Evolutionary conservation across 2,113 vertebrate genomes (phyloP).

Genomic region (Charadrius vociferus): DNA sequence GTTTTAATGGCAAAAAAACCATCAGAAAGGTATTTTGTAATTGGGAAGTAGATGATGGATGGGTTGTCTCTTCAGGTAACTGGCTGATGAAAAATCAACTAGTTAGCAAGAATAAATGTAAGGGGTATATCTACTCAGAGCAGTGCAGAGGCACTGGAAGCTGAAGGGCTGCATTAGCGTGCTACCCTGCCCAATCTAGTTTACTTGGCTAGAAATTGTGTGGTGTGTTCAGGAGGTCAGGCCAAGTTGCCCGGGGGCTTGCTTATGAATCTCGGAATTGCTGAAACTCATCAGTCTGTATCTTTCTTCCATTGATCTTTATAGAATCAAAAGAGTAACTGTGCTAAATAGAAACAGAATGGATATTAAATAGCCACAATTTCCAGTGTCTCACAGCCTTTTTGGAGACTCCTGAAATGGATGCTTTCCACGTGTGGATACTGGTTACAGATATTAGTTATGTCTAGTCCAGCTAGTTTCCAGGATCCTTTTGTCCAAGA

Average conservation of each 20-base stretch:
- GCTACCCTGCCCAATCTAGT: background rate
- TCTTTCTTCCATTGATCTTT: background rate
- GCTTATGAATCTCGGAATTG: background rate
- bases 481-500: background rate
- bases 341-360: background rate
- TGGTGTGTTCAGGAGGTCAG: background rate
- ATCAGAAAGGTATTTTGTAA: background rate
- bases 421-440: background rate
- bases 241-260: background rate
- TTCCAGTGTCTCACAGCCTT: background rate
- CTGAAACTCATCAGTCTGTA: background rate
- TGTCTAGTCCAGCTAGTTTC: background rate
- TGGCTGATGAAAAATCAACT: background rate
- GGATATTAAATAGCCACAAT: background rate
- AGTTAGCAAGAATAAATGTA: background rate
- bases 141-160: background rate
- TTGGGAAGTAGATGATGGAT: background rate
- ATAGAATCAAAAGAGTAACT: background rate
- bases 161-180: background rate
- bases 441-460: background rate
- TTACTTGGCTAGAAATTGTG: fast-evolving
- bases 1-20: background rate
- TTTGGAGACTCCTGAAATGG: background rate
- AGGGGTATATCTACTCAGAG: background rate
- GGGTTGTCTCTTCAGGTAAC: background rate